Evolutionary conservation across 2,888 invertebrate species (phyloP).

Genomic region (Helobdella robusta): DNA sequence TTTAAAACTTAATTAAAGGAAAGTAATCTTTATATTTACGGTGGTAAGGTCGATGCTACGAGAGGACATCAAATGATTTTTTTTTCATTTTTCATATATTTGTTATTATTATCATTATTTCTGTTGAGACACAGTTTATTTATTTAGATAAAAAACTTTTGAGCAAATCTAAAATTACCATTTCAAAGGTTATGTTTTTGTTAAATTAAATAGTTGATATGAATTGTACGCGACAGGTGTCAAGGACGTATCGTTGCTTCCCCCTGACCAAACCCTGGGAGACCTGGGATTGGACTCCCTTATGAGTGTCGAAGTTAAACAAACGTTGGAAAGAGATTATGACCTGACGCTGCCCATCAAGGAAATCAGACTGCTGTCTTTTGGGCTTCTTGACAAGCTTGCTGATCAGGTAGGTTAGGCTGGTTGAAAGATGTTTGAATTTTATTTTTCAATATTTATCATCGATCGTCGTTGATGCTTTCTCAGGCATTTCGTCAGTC

Average conservation of each 20-base stretch:
- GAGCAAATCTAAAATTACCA: background rate
- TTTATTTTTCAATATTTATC: background rate
- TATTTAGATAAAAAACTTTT: background rate
- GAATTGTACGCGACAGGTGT: conserved; percentile 66
- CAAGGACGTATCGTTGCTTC: conserved; percentile 71
- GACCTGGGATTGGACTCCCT: conserved; percentile 96
- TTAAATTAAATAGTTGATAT: too few relatives aligned
- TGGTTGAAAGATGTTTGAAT: background rate
- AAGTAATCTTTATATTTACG: too few relatives aligned
- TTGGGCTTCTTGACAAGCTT: conserved; percentile 23
- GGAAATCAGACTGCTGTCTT: conserved; percentile 64
- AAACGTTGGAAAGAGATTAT: conserved; percentile 81
- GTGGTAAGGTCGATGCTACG: too few relatives aligned
- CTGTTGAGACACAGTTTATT: background rate
- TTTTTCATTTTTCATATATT: too few relatives aligned
- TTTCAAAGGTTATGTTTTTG: background rate
- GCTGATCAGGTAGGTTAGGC: conserved; percentile 1
- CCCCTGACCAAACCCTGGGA: conserved; percentile 67
- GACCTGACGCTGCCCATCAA: conserved; percentile 80
- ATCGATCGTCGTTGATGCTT: background rate
- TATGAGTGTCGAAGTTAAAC: conserved; percentile 98
- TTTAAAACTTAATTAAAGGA: too few relatives aligned
- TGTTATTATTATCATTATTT: too few relatives aligned
- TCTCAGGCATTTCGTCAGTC: too few relatives aligned
- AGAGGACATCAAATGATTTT: too few relatives aligned